Base-by-base conservation (phyloP, 2,888 invertebrate genomes). In the Spodoptera picta region DNA sequence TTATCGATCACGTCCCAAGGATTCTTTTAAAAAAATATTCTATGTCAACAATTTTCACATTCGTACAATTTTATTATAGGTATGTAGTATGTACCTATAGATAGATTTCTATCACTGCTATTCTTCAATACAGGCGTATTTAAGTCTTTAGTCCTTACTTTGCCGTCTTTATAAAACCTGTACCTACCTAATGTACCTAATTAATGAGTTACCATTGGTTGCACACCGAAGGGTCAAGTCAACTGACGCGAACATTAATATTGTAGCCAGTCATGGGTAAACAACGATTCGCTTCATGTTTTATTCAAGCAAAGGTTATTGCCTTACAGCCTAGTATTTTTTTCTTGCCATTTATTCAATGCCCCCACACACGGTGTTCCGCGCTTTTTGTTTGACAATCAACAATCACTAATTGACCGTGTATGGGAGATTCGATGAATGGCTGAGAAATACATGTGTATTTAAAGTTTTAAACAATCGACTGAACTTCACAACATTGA, bases 391-490 rank as follows among this genome's bases (percentile, higher is more conserved):
- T 53, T 27, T 53, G 46, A 51, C 51, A 76, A 58, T 55, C 41
- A 68, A 73, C 77, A 79, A 79, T 76, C 75, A 69, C 56, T 78
- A 59, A 68, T 75, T 69, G 57, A 67, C 47, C 58, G 54, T 58
- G 64, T 65, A 73, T 69, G 79, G 60, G 67, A 79, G 66, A 48
- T 60, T 48, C 53, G 45, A 45, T 70, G 54, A 75, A 77, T 65
- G 66, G 51, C 55, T 77, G 79, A 52, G 77, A 77, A 79, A 61
- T 59, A 11, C 52, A 49, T 64, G 24, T 23, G 42, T 47, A 36
- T 36, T 52, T 46, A 27, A 27, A 27, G 27, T 27, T 27, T 27
- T 27, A 55, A 61, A 72, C 63, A 73, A 76, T 72, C 12, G 46
- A 58, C 59, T 70, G 49, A 52, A 23, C 47, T 45, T 51, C 27